phyloP scores from a whole-genome alignment of 2,888 invertebrate species.

The Microdon myrmicae region DNA sequence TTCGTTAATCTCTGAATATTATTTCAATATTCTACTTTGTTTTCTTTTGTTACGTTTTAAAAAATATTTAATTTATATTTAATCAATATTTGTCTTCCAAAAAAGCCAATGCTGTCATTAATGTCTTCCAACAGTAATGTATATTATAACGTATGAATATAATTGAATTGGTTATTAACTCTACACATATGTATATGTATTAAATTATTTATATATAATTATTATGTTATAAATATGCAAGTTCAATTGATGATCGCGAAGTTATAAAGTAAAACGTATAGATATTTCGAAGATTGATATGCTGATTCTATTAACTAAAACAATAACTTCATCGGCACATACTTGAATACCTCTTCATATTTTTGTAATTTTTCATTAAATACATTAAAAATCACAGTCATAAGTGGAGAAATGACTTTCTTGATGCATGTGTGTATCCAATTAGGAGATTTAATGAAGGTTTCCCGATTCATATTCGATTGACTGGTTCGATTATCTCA shows the following conservation, averaged over 20 bases:
- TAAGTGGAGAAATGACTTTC: constrained; percentile 50
- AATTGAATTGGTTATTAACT: constrained; percentile 62
- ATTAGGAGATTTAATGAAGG: constrained; percentile 28
- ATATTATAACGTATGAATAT: constrained; percentile 57
- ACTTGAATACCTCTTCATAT: constrained; percentile 30
- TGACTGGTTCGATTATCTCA: neutral
- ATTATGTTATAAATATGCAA: constrained; percentile 50
- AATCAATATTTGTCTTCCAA: constrained; percentile 61
- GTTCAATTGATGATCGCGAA: constrained; percentile 46
- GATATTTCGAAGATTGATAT: constrained; percentile 64
- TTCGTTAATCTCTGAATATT: constrained; percentile 43
- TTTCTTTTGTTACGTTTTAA: constrained; percentile 39
- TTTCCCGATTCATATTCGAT: neutral
- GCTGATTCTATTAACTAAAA: constrained; percentile 65
- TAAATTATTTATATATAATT: constrained; percentile 28
- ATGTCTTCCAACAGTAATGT: constrained; percentile 57
- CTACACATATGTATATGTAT: constrained; percentile 48
- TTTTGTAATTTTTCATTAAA: constrained; percentile 29
- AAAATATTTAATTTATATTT: constrained; percentile 40
- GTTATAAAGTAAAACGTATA: constrained; percentile 41
- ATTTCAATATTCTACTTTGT: constrained; percentile 20
- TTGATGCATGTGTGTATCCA: constrained; percentile 37
- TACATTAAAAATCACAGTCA: constrained; percentile 26
- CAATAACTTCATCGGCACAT: constrained; percentile 44
- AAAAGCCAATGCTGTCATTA: constrained; percentile 60